Evolutionary conservation across 2,888 invertebrate genomes (phyloP).

Genomic region (Melolontha melolontha): DNA sequence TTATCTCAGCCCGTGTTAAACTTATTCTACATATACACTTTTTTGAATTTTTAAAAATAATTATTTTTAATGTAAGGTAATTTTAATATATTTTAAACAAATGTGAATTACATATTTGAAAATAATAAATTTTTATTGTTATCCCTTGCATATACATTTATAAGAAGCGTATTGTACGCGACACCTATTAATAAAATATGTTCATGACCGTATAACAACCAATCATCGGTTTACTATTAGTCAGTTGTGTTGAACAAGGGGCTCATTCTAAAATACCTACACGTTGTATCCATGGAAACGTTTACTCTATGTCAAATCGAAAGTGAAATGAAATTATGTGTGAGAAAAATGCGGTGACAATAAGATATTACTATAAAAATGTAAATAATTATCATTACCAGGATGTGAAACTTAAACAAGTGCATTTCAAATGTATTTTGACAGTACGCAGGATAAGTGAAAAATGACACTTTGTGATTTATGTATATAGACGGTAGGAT

Average conservation of each 20-base stretch:
- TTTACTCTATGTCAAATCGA: slow-evolving; percentile 46
- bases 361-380: slow-evolving; percentile 4
- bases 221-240: too few species aligned
- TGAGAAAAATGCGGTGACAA: slow-evolving; percentile 44
- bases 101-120: too few species aligned
- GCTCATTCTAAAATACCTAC: slow-evolving; percentile 31
- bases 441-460: slow-evolving; percentile 23
- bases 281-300: slow-evolving; percentile 47
- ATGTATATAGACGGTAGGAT: slow-evolving; percentile 19
- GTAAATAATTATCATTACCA: slow-evolving; percentile 4
- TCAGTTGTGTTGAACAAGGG: neutral
- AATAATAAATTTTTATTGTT: too few species aligned
- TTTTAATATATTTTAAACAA: too few species aligned
- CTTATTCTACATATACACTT: too few species aligned
- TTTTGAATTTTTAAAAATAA: too few species aligned
- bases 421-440: slow-evolving; percentile 8
- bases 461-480: slow-evolving; percentile 42
- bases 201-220: too few species aligned
- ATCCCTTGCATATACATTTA: too few species aligned
- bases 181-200: too few species aligned
- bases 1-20: too few species aligned
- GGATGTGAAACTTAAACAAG: slow-evolving; percentile 25
- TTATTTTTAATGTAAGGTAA: too few species aligned
- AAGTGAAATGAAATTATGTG: slow-evolving; percentile 46
- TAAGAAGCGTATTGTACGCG: too few species aligned